A percentile compares a stretch with the other conserved stretches of the same genome.
phyloP scores from a whole-genome alignment of 2,113 vertebrate genomes.

The Ovibos moschatus region DNA sequence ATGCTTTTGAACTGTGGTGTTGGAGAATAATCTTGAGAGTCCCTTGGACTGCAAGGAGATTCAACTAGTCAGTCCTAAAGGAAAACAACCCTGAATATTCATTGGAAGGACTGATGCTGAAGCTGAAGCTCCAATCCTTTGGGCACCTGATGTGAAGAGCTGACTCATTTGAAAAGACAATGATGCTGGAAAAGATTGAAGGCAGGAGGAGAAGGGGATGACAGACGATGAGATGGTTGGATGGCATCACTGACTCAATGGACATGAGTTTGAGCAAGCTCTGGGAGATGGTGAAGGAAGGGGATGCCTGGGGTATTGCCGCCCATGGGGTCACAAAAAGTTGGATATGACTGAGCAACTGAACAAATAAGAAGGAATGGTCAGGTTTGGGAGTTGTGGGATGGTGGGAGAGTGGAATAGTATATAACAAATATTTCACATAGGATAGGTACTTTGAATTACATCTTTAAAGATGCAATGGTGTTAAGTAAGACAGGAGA shows the following conservation, averaged over 20 bases:
- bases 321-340: background rate
- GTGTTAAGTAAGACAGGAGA: rapidly evolving
- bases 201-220: background rate
- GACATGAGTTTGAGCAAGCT: background rate
- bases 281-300: background rate
- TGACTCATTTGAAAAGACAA: background rate
- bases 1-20: background rate
- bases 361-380: background rate
- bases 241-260: background rate
- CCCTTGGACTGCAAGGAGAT: background rate
- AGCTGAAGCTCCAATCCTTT: background rate
- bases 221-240: background rate
- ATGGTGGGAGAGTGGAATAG: rapidly evolving
- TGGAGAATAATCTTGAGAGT: background rate
- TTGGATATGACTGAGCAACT: background rate
- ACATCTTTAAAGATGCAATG: background rate
- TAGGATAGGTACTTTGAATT: background rate
- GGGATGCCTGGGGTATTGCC: background rate
- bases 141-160: background rate
- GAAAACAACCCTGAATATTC: background rate
- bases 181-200: background rate
- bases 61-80: background rate
- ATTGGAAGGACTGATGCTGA: background rate
- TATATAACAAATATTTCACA: background rate
- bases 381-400: background rate